Evolutionary conservation across 2,888 invertebrate genomes (phyloP).

Genomic region (Brenthis ino): DNA sequence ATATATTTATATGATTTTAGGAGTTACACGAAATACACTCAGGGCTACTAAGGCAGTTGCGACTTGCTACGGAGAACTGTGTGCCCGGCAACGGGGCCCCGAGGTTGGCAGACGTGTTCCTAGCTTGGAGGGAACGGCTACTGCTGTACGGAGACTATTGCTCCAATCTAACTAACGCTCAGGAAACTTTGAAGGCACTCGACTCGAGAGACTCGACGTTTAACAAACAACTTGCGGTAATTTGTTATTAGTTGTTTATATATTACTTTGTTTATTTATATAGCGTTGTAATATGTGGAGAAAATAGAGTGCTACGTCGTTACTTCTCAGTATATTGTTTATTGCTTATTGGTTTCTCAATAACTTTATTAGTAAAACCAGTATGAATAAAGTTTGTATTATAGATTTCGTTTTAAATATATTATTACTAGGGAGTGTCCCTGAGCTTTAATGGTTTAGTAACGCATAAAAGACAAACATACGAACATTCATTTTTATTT

Average conservation of each 20-base stretch:
- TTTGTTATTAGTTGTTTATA: background rate
- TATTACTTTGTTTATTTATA: background rate
- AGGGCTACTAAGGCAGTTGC: slow-evolving; percentile 90
- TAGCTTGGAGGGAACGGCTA: slow-evolving; percentile 94
- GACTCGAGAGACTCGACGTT: slow-evolving; percentile 85
- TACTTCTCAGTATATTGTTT: too few relatives aligned
- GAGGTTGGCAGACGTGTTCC: slow-evolving; percentile 90
- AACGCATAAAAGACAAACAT: too few relatives aligned
- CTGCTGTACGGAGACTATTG: slow-evolving; percentile 98
- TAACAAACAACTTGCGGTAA: slow-evolving; percentile 86
- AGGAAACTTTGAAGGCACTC: slow-evolving; percentile 90
- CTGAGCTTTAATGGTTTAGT: too few relatives aligned
- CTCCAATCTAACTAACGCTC: slow-evolving; percentile 95
- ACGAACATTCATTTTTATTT: too few relatives aligned
- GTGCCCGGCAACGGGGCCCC: slow-evolving; percentile 75
- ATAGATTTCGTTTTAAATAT: too few relatives aligned
- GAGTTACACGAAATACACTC: slow-evolving; percentile 93
- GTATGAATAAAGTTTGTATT: too few relatives aligned
- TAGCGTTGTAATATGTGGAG: too few relatives aligned
- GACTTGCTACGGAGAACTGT: slow-evolving; percentile 86
- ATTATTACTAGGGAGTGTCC: too few relatives aligned
- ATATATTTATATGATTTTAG: slow-evolving; percentile 67
- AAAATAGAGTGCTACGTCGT: too few relatives aligned
- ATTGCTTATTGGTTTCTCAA: too few relatives aligned
- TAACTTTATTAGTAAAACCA: too few relatives aligned